Percentiles rank a stretch among this genome's conserved stretches.
Evolutionary conservation across 2,113 vertebrate genomes (phyloP).

Genomic region (Aptenodytes patagonicus): DNA sequence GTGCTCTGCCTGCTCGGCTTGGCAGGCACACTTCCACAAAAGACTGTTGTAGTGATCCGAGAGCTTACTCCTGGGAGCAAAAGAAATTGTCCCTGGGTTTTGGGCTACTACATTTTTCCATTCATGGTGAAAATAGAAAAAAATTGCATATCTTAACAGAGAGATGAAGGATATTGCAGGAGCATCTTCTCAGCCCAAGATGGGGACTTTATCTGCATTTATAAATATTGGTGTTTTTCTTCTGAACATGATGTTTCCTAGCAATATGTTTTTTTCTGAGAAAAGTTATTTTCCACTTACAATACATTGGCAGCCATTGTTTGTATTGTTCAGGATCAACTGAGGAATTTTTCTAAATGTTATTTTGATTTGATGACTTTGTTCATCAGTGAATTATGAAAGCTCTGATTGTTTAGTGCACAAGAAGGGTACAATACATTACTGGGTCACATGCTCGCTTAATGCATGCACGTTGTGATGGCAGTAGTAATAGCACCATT

Average conservation of each 20-base stretch:
- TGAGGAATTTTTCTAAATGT: slow-evolving; percentile 55
- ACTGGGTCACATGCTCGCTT: neutral
- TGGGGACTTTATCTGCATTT: neutral
- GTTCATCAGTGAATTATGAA: slow-evolving; percentile 65
- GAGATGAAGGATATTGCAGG: neutral
- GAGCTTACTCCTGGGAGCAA: neutral
- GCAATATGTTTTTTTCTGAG: neutral
- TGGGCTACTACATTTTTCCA: neutral
- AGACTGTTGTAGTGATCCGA: neutral
- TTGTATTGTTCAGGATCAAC: slow-evolving; percentile 50
- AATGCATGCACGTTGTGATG: slow-evolving; percentile 46
- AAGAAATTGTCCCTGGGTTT: neutral
- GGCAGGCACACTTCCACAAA: neutral
- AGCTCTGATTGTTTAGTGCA: slow-evolving; percentile 51
- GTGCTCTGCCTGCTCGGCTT: neutral
- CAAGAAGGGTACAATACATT: slow-evolving; percentile 23
- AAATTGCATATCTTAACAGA: neutral
- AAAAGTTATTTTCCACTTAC: slow-evolving; percentile 15
- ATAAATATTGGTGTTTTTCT: neutral
- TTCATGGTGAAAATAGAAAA: neutral
- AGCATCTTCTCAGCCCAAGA: neutral
- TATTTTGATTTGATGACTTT: slow-evolving; percentile 67
- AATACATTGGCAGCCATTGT: slow-evolving; percentile 23
- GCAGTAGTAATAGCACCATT: slow-evolving; percentile 63
- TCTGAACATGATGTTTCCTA: neutral